A percentile compares a stretch with the other conserved stretches of the same genome.
phyloP scores from a whole-genome alignment of 1,140 invertebrate genomes.

The Bombus ignitus region DNA sequence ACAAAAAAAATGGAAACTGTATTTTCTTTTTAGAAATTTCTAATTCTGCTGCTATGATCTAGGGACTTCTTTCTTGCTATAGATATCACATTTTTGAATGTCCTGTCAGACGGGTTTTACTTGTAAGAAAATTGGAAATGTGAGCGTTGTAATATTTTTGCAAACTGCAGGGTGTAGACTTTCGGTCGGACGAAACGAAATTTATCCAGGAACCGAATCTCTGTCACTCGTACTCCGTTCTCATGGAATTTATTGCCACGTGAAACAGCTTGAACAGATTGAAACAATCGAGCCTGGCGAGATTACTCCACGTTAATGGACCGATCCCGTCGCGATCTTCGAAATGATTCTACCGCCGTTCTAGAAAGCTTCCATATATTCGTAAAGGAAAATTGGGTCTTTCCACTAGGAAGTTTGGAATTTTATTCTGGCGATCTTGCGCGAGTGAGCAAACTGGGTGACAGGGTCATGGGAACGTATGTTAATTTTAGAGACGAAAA shows the following conservation, averaged over 20 bases:
- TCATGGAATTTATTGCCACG: slow-evolving; percentile 40
- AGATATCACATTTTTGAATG: neutral
- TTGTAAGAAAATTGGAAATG: neutral
- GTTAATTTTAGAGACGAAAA: neutral
- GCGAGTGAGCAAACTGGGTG: neutral
- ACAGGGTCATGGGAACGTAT: neutral
- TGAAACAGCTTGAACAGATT: slow-evolving; percentile 48
- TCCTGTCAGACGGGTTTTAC: neutral
- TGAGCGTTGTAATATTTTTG: neutral
- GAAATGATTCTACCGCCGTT: slow-evolving; percentile 8
- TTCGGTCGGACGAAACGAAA: neutral
- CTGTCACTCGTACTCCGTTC: neutral
- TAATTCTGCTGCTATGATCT: too few relatives aligned
- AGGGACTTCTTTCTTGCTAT: neutral
- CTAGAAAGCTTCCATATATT: neutral
- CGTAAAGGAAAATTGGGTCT: neutral
- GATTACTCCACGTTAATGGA: slow-evolving; percentile 59
- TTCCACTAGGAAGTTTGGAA: neutral
- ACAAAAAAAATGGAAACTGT: too few relatives aligned
- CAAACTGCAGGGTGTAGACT: too few relatives aligned
- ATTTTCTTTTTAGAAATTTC: too few relatives aligned
- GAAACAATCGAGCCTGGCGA: slow-evolving; percentile 56
- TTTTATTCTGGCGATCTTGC: neutral
- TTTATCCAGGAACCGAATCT: neutral
- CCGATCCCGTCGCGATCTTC: slow-evolving; percentile 11